These are phyloP conservation scores for Crepidodera aurea DNA, from an alignment of 2,888 invertebrate species.

Conservation along the genomic window DNA sequence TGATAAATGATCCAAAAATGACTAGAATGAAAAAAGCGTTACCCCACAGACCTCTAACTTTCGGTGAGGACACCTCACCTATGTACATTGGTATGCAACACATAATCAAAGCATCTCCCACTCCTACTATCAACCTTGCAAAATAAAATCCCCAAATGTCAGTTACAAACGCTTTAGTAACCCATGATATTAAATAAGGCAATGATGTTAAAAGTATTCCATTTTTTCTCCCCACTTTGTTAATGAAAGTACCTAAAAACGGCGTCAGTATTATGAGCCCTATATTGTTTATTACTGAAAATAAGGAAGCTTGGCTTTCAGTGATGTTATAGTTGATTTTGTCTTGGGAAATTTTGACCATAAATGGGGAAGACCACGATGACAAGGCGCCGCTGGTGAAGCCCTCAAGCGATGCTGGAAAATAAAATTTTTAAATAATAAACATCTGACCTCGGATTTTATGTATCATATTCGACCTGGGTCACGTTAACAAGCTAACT, in stretches of 20 bases:
- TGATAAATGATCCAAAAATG: constrained; percentile 48
- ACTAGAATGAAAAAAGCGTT: constrained; percentile 44
- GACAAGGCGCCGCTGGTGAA: not conserved
- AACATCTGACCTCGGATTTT: too few species aligned
- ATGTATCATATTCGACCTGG: too few species aligned
- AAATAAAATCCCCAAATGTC: constrained; percentile 45
- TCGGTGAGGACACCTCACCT: constrained; percentile 50
- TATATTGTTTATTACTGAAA: constrained; percentile 36
- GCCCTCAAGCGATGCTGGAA: not conserved
- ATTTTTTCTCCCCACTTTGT: constrained; percentile 40
- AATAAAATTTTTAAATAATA: not conserved
- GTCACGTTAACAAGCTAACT: too few species aligned
- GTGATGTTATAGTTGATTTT: constrained; percentile 41
- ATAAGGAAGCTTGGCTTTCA: constrained; percentile 41
- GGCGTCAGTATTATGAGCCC: constrained; percentile 19
- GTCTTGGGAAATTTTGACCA: constrained; percentile 48
- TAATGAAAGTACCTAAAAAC: constrained; percentile 13
- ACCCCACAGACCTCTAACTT: constrained; percentile 51
- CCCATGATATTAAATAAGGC: not conserved
- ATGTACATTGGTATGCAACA: constrained; percentile 48
- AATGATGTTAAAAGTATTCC: constrained; percentile 30
- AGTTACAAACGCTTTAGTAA: not conserved
- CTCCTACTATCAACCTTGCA: constrained; percentile 46
- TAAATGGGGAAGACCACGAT: constrained; percentile 52
- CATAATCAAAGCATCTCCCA: constrained; percentile 48